Conservation (phyloP, 2,888 invertebrate genomes). For the Strigamia transsilvanica region DNA sequence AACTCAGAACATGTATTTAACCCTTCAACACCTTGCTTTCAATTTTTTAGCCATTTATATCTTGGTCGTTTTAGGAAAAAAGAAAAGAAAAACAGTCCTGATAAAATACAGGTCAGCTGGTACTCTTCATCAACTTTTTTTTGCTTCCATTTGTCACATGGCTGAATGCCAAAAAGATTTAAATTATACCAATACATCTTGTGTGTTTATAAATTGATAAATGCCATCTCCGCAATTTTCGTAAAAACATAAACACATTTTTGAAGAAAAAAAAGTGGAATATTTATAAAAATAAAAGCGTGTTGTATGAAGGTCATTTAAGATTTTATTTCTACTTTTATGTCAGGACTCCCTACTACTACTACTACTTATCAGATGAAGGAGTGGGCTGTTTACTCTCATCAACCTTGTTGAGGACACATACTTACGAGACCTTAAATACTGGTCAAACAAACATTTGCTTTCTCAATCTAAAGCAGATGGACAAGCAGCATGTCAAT, state of each 20-base stretch:
- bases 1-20: neutral
- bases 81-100: neutral
- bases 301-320: constrained; percentile 6
- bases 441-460: constrained; percentile 15
- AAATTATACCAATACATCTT: constrained; percentile 46
- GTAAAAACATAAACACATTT: constrained; percentile 15
- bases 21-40: constrained; percentile 12
- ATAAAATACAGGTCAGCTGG: constrained; percentile 48
- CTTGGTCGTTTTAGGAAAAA: neutral
- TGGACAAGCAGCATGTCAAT: constrained; percentile 22
- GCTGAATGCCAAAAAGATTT: constrained; percentile 38
- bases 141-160: constrained; percentile 30
- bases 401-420: constrained; percentile 33
- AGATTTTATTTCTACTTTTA: neutral
- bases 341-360: constrained; percentile 5
- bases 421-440: constrained; percentile 21
- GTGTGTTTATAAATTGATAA: constrained; percentile 44
- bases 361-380: constrained; percentile 13
- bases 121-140: constrained; percentile 48
- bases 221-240: constrained; percentile 27
- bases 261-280: neutral
- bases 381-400: constrained; percentile 36
- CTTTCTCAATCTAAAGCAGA: constrained; percentile 38
- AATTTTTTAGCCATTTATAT: constrained; percentile 18
- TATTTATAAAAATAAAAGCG: neutral